Percentiles rank a stretch among this genome's conserved stretches.
phyloP scores from a whole-genome alignment of 35 echinoderm and acorn worm species.

The Holothuria glaberrima region DNA sequence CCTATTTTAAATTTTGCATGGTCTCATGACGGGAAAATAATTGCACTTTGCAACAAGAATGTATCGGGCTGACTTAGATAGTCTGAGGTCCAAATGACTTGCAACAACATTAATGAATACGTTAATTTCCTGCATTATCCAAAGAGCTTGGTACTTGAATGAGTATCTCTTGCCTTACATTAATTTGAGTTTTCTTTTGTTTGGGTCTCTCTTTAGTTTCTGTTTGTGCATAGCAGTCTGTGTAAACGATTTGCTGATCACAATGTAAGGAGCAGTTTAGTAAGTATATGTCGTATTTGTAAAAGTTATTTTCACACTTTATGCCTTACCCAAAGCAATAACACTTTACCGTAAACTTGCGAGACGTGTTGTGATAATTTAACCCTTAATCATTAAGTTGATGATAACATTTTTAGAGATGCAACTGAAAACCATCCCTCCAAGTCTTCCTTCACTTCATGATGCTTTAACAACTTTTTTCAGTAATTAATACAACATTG shows the following conservation, averaged over 20 bases:
- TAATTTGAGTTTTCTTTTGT: background rate
- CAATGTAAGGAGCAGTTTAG: background rate
- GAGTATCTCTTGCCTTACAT: background rate
- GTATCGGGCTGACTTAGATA: background rate
- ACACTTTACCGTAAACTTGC: background rate
- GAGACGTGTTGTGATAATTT: background rate
- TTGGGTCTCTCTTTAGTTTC: background rate
- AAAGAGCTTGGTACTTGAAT: slow-evolving; percentile 14
- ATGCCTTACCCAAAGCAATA: too few relatives aligned
- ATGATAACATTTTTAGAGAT: background rate
- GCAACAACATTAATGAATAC: background rate
- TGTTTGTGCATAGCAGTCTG: background rate
- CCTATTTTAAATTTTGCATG: slow-evolving; percentile 10
- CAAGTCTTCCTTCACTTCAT: too few relatives aligned
- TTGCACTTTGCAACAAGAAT: slow-evolving; percentile 28
- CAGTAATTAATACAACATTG: background rate
- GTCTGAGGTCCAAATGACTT: slow-evolving; percentile 9
- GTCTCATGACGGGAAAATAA: slow-evolving; percentile 10
- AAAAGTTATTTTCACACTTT: background rate
- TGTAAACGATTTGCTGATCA: background rate
- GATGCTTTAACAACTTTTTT: background rate
- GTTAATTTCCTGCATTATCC: background rate
- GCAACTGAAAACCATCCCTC: background rate
- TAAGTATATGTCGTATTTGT: background rate
- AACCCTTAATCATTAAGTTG: background rate